Evolutionary conservation across 2,888 invertebrate genomes (phyloP), one percentile per base, ranked within the genome.

Genomic region (Melipona bicolor): DNA sequence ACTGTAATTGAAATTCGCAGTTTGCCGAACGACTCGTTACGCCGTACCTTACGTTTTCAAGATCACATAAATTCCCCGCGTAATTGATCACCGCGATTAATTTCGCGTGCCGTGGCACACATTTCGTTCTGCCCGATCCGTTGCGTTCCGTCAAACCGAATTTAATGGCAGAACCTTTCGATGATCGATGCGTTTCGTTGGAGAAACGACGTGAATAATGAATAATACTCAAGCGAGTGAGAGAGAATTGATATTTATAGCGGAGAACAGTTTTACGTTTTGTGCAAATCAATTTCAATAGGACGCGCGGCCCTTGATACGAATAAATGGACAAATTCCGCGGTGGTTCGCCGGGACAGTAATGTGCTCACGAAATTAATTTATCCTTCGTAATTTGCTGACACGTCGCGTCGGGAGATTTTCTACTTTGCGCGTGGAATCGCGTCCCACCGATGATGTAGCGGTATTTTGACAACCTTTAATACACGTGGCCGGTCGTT

Each of bases 1-100:
- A 27, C 27, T 65, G 9, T 56, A 54, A 75, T 75, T 75, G 74
- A 75, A 75, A 75, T 65, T 36, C 36, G 43, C 74, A 36, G 56
- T 75, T 67, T 54, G 24, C 49, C 19, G 36, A 54, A 21, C 6
- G 21, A 56, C 24, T 64, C 36, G 67, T 67, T 56, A 61, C 73
- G 19, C 24, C 6, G 2, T 36, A 11, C 5, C 24, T 19, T 21
- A 6, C 62, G 4, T 67, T 54, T 21, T 21, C 27, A 6, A 11
- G 50, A 68, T 68, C 49, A 50, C 27, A 49, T 4, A 27, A 68
- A 50, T 68, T 68, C 24, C 27, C 11, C 19, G 6, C 13, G 19
- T 54, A 69, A 69, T 69, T 27, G 21, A 69, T 69, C 13, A 19
- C 11, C 19, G 13, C 19, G 24, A 65, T 64, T 64, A 64, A 65